Percentiles rank a stretch among this genome's conserved stretches.
Evolutionary conservation across 2,113 vertebrate species (phyloP).

Genomic region (Falco punctatus): DNA sequence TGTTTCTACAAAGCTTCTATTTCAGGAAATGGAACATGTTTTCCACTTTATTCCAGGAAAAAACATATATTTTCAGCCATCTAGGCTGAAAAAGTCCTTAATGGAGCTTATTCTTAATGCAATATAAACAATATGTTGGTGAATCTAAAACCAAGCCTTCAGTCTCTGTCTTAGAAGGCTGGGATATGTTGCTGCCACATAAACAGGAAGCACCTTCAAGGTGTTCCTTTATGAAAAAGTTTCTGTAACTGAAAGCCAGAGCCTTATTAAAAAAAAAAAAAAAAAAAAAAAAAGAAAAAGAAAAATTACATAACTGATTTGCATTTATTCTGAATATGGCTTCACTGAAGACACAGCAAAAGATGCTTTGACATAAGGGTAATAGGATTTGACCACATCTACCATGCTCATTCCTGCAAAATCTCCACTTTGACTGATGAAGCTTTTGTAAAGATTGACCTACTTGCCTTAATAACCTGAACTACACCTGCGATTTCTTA

Average conservation of each 20-base stretch:
- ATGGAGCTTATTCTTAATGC: background rate
- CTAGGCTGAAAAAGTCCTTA: background rate
- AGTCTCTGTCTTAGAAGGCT: background rate
- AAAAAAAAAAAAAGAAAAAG: background rate
- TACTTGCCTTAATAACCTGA: background rate
- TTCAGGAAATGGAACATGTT: too few relatives aligned
- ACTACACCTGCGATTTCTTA: background rate
- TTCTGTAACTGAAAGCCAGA: background rate
- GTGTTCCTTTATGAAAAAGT: background rate
- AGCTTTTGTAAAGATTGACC: background rate
- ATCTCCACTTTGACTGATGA: background rate
- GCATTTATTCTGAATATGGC: background rate
- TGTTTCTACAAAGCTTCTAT: background rate
- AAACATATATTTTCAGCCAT: background rate
- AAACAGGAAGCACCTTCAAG: background rate
- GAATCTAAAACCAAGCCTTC: background rate
- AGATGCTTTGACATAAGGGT: background rate
- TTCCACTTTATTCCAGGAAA: background rate
- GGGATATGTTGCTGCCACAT: fast-evolving
- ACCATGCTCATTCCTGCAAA: background rate
- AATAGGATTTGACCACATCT: background rate
- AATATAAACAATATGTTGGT: background rate
- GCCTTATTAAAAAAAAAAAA: background rate
- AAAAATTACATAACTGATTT: background rate
- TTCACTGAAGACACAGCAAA: background rate